These are phyloP conservation scores for Heliconius congener DNA, from an alignment of 1,140 invertebrate genomes.

Conservation along the genomic window DNA sequence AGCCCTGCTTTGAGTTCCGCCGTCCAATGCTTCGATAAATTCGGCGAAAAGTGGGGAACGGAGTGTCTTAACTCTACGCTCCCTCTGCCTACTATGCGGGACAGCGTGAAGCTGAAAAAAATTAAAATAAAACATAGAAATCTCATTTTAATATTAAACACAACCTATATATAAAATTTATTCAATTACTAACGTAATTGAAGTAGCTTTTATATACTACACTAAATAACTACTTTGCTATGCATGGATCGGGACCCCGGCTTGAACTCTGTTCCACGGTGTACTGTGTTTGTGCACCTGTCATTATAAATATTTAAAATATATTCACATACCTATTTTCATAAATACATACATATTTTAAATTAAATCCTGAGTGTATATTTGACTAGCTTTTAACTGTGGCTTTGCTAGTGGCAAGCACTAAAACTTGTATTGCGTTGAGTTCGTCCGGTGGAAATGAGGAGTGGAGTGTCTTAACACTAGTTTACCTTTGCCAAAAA, in stretches of 20 bases:
- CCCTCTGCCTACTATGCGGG: no score
- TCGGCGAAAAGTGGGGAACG: no score
- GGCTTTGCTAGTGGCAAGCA: no score
- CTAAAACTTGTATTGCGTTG: no score
- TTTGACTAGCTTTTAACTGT: background rate
- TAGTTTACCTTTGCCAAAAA: no score
- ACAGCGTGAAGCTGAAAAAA: no score
- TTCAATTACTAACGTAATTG: conserved; percentile 7
- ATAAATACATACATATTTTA: background rate
- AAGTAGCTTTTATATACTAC: conserved; percentile 21
- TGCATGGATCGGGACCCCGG: conserved; percentile 28
- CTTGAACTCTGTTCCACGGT: conserved; percentile 21
- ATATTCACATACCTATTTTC: background rate
- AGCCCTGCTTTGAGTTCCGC: no score
- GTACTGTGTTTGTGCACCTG: conserved; percentile 19
- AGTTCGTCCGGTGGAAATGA: no score
- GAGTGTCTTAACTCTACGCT: no score
- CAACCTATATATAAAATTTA: background rate
- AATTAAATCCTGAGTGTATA: background rate
- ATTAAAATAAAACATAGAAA: background rate
- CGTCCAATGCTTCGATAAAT: no score
- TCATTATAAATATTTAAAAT: conserved; percentile 29
- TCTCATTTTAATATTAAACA: background rate
- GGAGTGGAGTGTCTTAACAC: no score
- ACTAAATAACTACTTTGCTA: conserved; percentile 17